A percentile compares a stretch with the other conserved stretches of the same genome.
Conservation (phyloP, 2,888 invertebrate genomes). For the Dendrolimus houi region DNA sequence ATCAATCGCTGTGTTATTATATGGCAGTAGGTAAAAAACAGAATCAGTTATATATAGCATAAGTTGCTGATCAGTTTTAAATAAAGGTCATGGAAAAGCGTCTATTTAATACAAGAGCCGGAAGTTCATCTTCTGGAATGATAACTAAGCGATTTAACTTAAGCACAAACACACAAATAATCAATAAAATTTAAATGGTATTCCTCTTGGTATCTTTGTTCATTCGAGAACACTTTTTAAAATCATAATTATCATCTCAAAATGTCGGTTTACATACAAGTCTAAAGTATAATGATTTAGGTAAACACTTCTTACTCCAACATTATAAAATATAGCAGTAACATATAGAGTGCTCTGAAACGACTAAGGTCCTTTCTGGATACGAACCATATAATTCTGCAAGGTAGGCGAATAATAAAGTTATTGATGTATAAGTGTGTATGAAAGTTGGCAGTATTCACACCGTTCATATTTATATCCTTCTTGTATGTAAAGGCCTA, state of each 20-base stretch:
- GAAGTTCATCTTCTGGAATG: background rate
- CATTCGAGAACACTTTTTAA: too few species aligned
- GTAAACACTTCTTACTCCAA: constrained; percentile 1
- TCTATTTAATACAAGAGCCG: too few species aligned
- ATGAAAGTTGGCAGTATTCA: constrained; percentile 3
- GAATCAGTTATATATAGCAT: too few species aligned
- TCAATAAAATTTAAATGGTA: background rate
- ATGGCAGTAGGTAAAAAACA: too few species aligned
- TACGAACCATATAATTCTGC: constrained; percentile 22
- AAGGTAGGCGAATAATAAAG: constrained; percentile 27
- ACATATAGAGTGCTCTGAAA: constrained; percentile 13
- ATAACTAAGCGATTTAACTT: background rate
- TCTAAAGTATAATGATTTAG: background rate
- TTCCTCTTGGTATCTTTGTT: too few species aligned
- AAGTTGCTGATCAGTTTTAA: too few species aligned
- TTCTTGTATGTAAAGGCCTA: too few species aligned
- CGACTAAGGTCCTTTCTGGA: constrained; percentile 17
- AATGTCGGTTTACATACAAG: too few species aligned
- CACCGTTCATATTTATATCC: constrained; percentile 2
- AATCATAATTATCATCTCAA: too few species aligned
- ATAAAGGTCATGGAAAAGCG: too few species aligned
- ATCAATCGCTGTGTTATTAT: too few species aligned
- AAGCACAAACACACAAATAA: background rate
- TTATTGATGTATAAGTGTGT: constrained; percentile 1
- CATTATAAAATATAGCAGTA: constrained; percentile 10